Evolutionary conservation across 1,140 invertebrate species (phyloP), one percentile per base, ranked within the genome.

Genomic region (Halyomorpha halys): DNA sequence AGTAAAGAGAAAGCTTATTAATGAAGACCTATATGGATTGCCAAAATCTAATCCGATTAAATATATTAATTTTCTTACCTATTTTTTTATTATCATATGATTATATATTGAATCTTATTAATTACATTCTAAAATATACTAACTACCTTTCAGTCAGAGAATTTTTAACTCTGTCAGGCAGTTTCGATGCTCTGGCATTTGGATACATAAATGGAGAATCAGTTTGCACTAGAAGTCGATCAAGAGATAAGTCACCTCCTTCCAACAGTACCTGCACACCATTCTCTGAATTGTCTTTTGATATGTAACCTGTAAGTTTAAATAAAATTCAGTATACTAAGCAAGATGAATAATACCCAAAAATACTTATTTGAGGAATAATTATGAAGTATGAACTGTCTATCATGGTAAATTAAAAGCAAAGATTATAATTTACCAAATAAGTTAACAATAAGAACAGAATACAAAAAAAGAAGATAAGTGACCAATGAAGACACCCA

Each of bases 131-230:
- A 30, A 3, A 30, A 30, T 8, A 30, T 30, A 11, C 34, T 62
- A 69, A 68, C 71, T 73, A 92, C 79, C 90, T 83, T 77, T 93
- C 88, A 11, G 91, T 92, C 54, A 97, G 77, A 49, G 83, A 83
- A 70, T 90, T 85, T 77, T 94, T 95, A 6, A 97, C 85, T 72
- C 89, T 83, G 63, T 82, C 73, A 30, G 91, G 89, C 69, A 97
- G 75, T 75, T 96, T 96, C 19, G 91, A 93, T 61, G 92, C 92
- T 73, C 93, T 80, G 53, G 91, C 91, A 73, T 97, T 97, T 0
- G 93, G 93, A 75, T 93, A 97, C 90, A 96, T 94, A 72, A 93
- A 97, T 0, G 94, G 94, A 13, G 92, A 86, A 78, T 97, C 94
- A 2, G 91, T 94, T 77, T 96, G 92, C 1, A 97, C 83, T 34